Evolutionary conservation across 2,113 vertebrate species (phyloP).

Genomic region (Isurus oxyrinchus): DNA sequence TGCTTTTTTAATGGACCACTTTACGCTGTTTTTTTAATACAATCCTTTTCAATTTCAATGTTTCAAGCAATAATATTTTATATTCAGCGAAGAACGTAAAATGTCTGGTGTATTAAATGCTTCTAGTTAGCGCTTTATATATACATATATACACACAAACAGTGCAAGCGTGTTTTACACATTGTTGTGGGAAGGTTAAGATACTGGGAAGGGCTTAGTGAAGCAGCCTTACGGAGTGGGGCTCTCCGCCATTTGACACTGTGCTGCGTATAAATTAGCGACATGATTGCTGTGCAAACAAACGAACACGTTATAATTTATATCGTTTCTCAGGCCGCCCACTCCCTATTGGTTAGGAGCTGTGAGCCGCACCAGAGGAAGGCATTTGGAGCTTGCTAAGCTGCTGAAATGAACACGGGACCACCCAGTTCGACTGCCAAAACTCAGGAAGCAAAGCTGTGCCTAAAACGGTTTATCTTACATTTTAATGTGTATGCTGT

Average conservation of each 20-base stretch:
- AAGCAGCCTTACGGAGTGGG: neutral
- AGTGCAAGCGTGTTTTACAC: neutral
- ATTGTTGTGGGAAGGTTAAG: conserved; percentile 8
- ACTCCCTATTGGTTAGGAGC: conserved; percentile 12
- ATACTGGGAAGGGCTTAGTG: neutral
- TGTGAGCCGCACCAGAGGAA: conserved; percentile 40
- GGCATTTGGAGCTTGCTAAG: conserved; percentile 40
- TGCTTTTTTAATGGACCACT: neutral
- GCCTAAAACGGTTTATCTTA: conserved; percentile 26
- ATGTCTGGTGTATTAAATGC: neutral
- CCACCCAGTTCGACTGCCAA: conserved; percentile 44
- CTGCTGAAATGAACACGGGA: conserved; percentile 44
- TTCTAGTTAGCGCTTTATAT: neutral
- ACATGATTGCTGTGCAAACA: conserved; percentile 32
- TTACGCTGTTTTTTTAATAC: no score
- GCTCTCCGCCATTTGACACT: conserved; percentile 7
- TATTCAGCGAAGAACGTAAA: neutral
- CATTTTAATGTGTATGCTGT: conserved; percentile 17
- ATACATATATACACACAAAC: no score
- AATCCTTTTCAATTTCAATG: neutral
- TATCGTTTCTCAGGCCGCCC: conserved; percentile 36
- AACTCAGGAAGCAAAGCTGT: conserved; percentile 42
- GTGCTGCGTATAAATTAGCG: conserved; percentile 22
- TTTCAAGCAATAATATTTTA: neutral
- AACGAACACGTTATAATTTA: conserved; percentile 27